Percentiles rank a stretch among this genome's conserved stretches.
These are phyloP conservation scores for Chlorops oryzae DNA, from an alignment of 1,140 invertebrate genomes.

Conservation along the genomic window DNA sequence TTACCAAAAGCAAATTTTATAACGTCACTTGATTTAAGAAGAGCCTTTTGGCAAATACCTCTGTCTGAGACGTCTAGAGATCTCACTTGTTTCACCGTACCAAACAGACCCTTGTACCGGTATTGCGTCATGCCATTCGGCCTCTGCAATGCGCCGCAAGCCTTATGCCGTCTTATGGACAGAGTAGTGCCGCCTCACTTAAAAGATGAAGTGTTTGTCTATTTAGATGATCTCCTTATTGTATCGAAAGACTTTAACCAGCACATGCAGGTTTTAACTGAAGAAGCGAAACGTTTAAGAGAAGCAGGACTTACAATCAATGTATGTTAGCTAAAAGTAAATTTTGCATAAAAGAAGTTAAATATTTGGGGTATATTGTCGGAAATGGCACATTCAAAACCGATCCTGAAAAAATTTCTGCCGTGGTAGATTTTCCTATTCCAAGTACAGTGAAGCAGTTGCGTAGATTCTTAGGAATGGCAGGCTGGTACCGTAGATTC, in stretches of 20 bases:
- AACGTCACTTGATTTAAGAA: slow-evolving; percentile 29
- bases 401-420: background rate
- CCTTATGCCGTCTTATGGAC: slow-evolving; percentile 5
- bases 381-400: slow-evolving; percentile 5
- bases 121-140: slow-evolving; percentile 33
- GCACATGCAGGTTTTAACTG: slow-evolving; percentile 17
- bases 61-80: slow-evolving; percentile 23
- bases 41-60: slow-evolving; percentile 39
- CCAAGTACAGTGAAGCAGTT: slow-evolving; percentile 16
- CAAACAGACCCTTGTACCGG: slow-evolving; percentile 38
- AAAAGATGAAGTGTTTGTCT: slow-evolving; percentile 7
- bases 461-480: slow-evolving; percentile 27
- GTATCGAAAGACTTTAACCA: slow-evolving; percentile 16
- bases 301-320: slow-evolving; percentile 48
- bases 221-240: slow-evolving; percentile 27
- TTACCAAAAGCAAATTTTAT: background rate
- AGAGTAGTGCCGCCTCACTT: background rate
- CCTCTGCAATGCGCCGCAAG: slow-evolving; percentile 6
- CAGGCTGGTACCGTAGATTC: slow-evolving; percentile 40
- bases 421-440: background rate
- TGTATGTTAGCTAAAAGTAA: slow-evolving; percentile 44
- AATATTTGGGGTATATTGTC: slow-evolving; percentile 11
- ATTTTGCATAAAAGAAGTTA: slow-evolving; percentile 32
- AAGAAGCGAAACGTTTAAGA: slow-evolving; percentile 37
- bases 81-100: slow-evolving; percentile 49